These are phyloP conservation scores for Sebastolobus alascanus DNA, from an alignment of 2,797 vertebrate species.

Conservation along the genomic window DNA sequence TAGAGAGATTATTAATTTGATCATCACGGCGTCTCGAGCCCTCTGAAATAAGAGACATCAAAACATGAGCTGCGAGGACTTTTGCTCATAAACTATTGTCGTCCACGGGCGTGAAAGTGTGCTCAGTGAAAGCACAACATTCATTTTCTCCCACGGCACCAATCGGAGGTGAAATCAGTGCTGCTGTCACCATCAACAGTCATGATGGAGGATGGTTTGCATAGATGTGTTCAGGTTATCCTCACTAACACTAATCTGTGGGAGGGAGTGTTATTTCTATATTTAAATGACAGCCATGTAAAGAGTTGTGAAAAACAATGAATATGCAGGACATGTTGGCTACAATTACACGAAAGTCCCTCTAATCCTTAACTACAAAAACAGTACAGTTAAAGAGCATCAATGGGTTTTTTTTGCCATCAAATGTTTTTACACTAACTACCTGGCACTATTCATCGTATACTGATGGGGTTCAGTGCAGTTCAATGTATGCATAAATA, in stretches of 20 bases:
- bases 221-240: slow-evolving; percentile 75
- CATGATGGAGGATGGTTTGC: slow-evolving; percentile 70
- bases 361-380: slow-evolving; percentile 63
- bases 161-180: slow-evolving; percentile 32
- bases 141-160: not conserved
- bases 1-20: slow-evolving; percentile 28
- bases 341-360: slow-evolving; percentile 64
- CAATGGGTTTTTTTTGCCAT: slow-evolving; percentile 44
- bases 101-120: slow-evolving; percentile 31
- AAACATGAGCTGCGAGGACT: slow-evolving; percentile 36
- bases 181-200: slow-evolving; percentile 45
- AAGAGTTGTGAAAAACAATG: slow-evolving; percentile 33
- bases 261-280: not conserved
- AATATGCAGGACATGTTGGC: slow-evolving; percentile 57
- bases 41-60: slow-evolving; percentile 20
- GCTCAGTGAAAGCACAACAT: slow-evolving; percentile 35
- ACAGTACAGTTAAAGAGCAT: slow-evolving; percentile 67
- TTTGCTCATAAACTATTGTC: slow-evolving; percentile 56
- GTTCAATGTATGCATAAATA: slow-evolving; percentile 68
- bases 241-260: slow-evolving; percentile 46
- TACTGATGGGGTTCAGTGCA: slow-evolving; percentile 71
- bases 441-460: slow-evolving; percentile 55
- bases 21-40: slow-evolving; percentile 20
- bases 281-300: slow-evolving; percentile 20
- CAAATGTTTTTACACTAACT: slow-evolving; percentile 64